Evolutionary conservation across 2,113 vertebrate species (phyloP), one percentile per base, ranked within the genome.

Genomic region (Tetrax tetrax): DNA sequence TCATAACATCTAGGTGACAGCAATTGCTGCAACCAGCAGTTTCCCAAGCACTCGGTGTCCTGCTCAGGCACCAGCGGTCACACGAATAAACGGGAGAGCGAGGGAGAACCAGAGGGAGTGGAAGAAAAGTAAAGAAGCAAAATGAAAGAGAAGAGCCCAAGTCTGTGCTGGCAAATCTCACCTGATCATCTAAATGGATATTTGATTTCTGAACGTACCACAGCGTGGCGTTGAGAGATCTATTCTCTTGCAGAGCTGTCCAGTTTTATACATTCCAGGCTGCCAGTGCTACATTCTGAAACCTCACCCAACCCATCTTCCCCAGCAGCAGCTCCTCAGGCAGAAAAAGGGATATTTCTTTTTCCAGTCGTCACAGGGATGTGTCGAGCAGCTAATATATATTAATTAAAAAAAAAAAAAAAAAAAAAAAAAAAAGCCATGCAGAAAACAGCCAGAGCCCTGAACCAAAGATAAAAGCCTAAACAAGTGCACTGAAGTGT

Each of bases 401-500:
- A 68, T 64, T 87, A n/a, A 65, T 28, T 37, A 50, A 60, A 70
- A 50, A 16, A 76, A 31, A 28, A 45, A 33, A 29, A 37, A 60
- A 53, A 51, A 25, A 20, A 37, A 27, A 19, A 27, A 41, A 21
- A 5, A 6, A 61, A 83, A 76, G 7, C 54, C 54, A 45, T 37
- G 35, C 14, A 79, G 81, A 84, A 75, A 79, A 59, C 33, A 53
- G 29, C 25, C 29, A 78, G 66, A 90, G 78, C 91, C 51, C 57
- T 84, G 91, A 92, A 54, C 72, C 74, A 88, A 74, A 95, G 81
- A 94, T 72, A 76, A 78, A 95, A 87, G 31, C 66, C 64, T 92
- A 94, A 91, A 87, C 65, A 81, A 85, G n/a, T 69, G 66, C 57
- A 92, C 71, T 96, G 95, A 81, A 96, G 81, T 95, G 90, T 96